Conservation (phyloP, 2,113 vertebrate genomes). For the Callionymus lyra region DNA sequence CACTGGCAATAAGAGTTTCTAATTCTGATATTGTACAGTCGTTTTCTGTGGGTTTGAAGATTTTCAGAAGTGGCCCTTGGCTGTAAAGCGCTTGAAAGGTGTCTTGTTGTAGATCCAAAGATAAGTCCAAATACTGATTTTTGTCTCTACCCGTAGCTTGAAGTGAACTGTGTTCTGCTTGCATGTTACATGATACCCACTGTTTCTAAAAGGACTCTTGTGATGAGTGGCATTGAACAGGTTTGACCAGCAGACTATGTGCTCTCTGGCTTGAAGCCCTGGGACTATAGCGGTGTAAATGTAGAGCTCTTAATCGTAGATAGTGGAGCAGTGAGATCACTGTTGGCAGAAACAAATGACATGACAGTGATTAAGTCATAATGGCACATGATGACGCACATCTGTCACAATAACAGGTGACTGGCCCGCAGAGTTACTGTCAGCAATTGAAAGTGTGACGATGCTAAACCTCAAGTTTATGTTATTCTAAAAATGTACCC, state of each 20-base stretch:
- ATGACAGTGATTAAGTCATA: constrained; percentile 19
- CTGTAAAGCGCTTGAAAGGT: constrained; percentile 19
- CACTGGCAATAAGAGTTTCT: too few relatives aligned
- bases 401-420: too few relatives aligned
- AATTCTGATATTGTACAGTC: too few relatives aligned
- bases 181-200: constrained; percentile 40
- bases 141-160: constrained; percentile 24
- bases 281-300: constrained; percentile 21
- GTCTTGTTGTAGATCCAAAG: constrained; percentile 44
- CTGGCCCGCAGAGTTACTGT: too few relatives aligned
- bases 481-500: too few relatives aligned
- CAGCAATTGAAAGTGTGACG: too few relatives aligned
- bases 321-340: constrained; percentile 47
- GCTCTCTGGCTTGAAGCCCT: constrained; percentile 24
- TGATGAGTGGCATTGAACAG: constrained; percentile 41
- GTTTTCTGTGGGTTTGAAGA: too few relatives aligned
- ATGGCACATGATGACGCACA: neutral
- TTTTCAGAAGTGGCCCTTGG: too few relatives aligned
- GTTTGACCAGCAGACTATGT: constrained; percentile 33
- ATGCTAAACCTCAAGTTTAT: too few relatives aligned
- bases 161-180: constrained; percentile 40
- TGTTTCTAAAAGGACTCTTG: constrained; percentile 26
- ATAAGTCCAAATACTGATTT: constrained; percentile 24
- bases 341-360: constrained; percentile 39
- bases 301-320: constrained; percentile 30